A percentile compares a stretch with the other conserved stretches of the same genome.
Conservation (phyloP, 2,888 invertebrate genomes). For the Drosophila nigritarsus region DNA sequence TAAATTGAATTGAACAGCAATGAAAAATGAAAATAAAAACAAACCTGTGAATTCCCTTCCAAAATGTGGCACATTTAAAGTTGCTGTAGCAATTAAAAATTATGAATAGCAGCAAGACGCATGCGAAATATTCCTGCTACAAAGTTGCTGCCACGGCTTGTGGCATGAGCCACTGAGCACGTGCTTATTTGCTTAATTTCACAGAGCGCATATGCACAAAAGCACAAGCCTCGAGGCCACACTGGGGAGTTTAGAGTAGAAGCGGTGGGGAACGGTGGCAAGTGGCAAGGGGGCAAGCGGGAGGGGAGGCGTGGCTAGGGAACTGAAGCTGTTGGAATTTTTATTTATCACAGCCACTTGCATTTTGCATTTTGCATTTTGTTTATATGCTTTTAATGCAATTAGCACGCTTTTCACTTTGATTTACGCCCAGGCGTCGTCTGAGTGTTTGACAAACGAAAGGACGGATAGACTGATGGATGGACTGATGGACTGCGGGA, state of each 20-base stretch:
- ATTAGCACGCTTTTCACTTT: conserved; percentile 81
- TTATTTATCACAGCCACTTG: conserved; percentile 76
- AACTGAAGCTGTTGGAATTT: conserved; percentile 25
- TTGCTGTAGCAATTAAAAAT: conserved; percentile 59
- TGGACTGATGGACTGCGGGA: background rate
- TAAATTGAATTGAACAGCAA: background rate
- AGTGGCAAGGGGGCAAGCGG: background rate
- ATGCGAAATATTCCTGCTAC: conserved; percentile 31
- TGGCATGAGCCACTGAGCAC: conserved; percentile 26
- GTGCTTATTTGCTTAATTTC: conserved; percentile 79
- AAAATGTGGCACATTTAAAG: conserved; percentile 47
- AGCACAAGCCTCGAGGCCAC: conserved; percentile 42
- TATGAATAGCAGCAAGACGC: conserved; percentile 43
- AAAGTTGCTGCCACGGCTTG: conserved; percentile 43
- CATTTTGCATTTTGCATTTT: conserved; percentile 80
- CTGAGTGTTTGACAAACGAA: conserved; percentile 52
- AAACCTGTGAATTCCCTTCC: conserved; percentile 3
- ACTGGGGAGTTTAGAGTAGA: background rate
- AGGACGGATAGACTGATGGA: conserved; percentile 5
- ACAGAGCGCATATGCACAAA: conserved; percentile 73
- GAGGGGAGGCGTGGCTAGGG: background rate
- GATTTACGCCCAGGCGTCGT: conserved; percentile 70
- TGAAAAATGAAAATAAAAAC: background rate
- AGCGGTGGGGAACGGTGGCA: background rate
- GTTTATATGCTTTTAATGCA: conserved; percentile 81